A percentile compares a stretch with the other conserved stretches of the same genome.
phyloP scores from a whole-genome alignment of 2,113 vertebrate species.

The Anguilla rostrata region DNA sequence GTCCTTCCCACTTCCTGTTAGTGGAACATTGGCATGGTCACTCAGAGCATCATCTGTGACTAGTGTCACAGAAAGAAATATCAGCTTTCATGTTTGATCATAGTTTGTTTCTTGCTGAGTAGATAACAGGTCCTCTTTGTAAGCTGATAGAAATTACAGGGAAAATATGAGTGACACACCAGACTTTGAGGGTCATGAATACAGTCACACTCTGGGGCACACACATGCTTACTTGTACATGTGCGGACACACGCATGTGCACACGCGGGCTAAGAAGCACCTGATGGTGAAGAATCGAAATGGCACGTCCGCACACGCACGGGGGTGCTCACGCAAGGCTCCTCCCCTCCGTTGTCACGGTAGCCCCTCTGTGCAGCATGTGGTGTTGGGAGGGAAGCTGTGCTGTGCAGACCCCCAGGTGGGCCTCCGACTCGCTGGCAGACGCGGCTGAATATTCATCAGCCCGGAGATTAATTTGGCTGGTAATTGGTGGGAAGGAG shows the following conservation, averaged over 20 bases:
- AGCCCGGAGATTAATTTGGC: constrained; percentile 45
- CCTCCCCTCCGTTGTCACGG: neutral
- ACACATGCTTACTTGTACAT: neutral
- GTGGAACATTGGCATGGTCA: too few species aligned
- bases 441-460: constrained; percentile 58
- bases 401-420: neutral
- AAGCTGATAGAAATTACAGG: neutral
- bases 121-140: neutral
- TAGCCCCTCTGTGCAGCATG: constrained; percentile 19
- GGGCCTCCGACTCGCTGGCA: constrained; percentile 33
- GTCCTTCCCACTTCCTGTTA: too few species aligned
- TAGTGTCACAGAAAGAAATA: neutral
- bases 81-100: neutral
- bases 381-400: constrained; percentile 6
- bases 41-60: neutral
- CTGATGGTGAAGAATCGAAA: neutral
- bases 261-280: too few species aligned
- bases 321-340: neutral
- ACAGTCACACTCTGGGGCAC: neutral
- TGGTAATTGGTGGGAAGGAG: constrained; percentile 42
- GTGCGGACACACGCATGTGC: neutral
- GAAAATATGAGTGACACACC: neutral
- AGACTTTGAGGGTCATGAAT: too few species aligned
- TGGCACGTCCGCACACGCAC: neutral
- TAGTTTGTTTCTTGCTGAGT: neutral